These are phyloP conservation scores for Lampropteryx suffumata DNA, from an alignment of 2,888 invertebrate genomes.

Conservation along the genomic window DNA sequence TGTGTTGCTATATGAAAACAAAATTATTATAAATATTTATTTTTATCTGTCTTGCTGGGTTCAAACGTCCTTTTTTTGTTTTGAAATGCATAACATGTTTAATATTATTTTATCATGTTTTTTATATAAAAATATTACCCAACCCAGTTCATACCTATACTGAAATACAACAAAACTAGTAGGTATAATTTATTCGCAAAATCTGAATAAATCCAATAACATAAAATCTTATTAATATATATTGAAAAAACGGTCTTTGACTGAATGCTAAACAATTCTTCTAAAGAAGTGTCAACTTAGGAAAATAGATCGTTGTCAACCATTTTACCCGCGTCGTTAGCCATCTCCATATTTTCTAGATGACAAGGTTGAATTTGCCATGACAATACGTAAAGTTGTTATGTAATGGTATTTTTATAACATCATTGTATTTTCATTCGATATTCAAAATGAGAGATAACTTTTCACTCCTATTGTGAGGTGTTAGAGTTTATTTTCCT, in stretches of 20 bases:
- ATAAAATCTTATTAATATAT: constrained; percentile 56
- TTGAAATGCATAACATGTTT: too few species aligned
- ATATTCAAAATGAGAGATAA: neutral
- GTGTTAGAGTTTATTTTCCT: constrained; percentile 3
- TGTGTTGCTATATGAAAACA: too few species aligned
- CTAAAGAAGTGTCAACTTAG: constrained; percentile 49
- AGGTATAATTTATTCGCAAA: constrained; percentile 6
- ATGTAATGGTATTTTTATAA: constrained; percentile 12
- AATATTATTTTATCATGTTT: too few species aligned
- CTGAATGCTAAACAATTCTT: constrained; percentile 54
- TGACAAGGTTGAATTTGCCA: constrained; percentile 11
- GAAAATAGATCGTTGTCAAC: constrained; percentile 42
- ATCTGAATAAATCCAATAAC: constrained; percentile 34
- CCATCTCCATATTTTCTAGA: neutral
- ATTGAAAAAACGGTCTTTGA: constrained; percentile 49
- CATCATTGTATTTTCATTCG: constrained; percentile 20
- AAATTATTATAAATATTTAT: too few species aligned
- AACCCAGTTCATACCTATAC: too few species aligned
- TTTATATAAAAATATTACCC: too few species aligned
- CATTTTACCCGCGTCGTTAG: constrained; percentile 8
- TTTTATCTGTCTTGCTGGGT: too few species aligned
- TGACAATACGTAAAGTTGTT: neutral
- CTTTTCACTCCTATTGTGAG: neutral
- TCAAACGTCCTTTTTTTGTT: too few species aligned
- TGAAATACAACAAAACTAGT: too few species aligned